These are phyloP conservation scores for Anguilla megastoma DNA, from an alignment of 2,797 vertebrate genomes.

Conservation along the genomic window DNA sequence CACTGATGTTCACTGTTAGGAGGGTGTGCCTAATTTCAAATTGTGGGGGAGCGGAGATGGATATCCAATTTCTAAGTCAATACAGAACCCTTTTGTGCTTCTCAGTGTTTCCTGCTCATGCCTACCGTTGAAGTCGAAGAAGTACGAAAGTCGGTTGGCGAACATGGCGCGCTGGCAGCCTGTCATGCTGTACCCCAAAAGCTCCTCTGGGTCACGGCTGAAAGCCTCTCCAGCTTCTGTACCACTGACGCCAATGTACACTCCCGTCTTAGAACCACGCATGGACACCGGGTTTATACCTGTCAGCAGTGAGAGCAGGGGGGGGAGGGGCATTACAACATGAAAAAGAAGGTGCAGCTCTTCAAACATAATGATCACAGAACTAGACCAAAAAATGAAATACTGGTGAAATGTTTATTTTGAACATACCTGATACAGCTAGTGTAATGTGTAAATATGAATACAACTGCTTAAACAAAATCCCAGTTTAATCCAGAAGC, in stretches of 20 bases:
- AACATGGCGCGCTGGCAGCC: conserved; percentile 97
- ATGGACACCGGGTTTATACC: conserved; percentile 83
- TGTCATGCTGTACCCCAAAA: conserved; percentile 96
- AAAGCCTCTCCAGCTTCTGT: conserved; percentile 90
- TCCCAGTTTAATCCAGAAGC: neutral
- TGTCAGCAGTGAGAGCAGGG: conserved; percentile 45
- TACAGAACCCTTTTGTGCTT: neutral
- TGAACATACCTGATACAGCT: neutral
- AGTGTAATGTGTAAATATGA: neutral
- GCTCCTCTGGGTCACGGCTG: conserved; percentile 88
- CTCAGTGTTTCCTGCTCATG: neutral
- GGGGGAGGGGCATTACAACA: neutral
- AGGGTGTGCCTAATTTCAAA: neutral
- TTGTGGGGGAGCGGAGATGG: neutral
- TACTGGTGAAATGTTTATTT: neutral
- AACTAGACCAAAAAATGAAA: neutral
- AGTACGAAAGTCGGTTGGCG: conserved; percentile 95
- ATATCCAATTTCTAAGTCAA: neutral
- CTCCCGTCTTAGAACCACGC: conserved; percentile 85
- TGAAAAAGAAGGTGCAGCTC: neutral
- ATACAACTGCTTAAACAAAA: neutral
- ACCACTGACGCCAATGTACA: conserved; percentile 91
- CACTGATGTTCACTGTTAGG: neutral
- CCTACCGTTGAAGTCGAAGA: conserved; percentile 88
- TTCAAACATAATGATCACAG: neutral